Conservation (phyloP, 1,140 invertebrate species). For the Bombyx mandarina region DNA sequence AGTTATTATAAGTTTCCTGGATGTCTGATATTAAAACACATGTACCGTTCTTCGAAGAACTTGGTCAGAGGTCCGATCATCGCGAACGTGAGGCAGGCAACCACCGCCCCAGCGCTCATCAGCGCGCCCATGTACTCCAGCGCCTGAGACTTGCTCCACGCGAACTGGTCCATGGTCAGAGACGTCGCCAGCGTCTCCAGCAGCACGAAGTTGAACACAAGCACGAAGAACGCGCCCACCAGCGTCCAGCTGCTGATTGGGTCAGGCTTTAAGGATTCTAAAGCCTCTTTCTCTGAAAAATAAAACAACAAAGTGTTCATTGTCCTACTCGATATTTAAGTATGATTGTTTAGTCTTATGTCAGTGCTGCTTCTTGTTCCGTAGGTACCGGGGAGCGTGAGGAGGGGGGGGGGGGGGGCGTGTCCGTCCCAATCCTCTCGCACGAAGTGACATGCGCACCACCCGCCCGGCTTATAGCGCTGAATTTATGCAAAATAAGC, state of each 20-base stretch:
- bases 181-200: slow-evolving; percentile 90
- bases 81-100: slow-evolving; percentile 82
- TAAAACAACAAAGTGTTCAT: neutral
- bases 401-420: too few relatives aligned
- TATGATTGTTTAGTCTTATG: too few relatives aligned
- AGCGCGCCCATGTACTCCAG: slow-evolving; percentile 87
- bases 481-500: too few relatives aligned
- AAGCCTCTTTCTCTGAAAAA: slow-evolving; percentile 78
- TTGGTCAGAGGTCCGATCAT: slow-evolving; percentile 81
- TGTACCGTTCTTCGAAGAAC: slow-evolving; percentile 75
- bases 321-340: too few relatives aligned
- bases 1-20: too few relatives aligned
- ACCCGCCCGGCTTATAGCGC: neutral
- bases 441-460: too few relatives aligned
- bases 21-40: neutral
- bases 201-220: slow-evolving; percentile 91
- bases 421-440: too few relatives aligned
- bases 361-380: too few relatives aligned
- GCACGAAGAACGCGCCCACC: slow-evolving; percentile 86
- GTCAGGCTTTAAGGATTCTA: slow-evolving; percentile 81
- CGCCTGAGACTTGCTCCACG: slow-evolving; percentile 84
- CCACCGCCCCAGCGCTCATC: slow-evolving; percentile 82
- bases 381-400: too few relatives aligned
- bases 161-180: slow-evolving; percentile 91
- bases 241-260: slow-evolving; percentile 82